Base-by-base conservation (phyloP, 1,140 invertebrate species). In the Apis dorsata region DNA sequence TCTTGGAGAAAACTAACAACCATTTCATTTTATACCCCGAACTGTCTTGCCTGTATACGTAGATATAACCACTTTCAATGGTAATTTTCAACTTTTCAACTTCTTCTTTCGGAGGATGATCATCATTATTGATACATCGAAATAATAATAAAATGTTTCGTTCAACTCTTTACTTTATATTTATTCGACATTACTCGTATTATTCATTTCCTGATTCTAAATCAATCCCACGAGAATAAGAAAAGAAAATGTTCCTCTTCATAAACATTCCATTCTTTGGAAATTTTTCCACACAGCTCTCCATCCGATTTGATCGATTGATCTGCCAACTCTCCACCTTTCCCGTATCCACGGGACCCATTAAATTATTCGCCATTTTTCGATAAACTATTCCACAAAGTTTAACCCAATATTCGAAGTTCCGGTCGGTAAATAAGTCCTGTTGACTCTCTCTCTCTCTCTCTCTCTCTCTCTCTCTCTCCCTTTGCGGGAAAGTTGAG, bases 381-480 rank as follows among this genome's bases (percentile, higher is more conserved):
- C 1, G 1, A 11, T 13, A 8, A 63, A 24, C 12, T 65, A 19
- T 57, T 19, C 15, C 13, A 28, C 15, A 21, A 11, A 60, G 3
- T 9, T 10, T 57, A 3, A 15, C 15, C 13, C 55, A 15, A 15
- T 57, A 17, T 19, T 17, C 51, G 9, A 53, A 53, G 12, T 53
- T 53, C 51, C 51, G 10, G 1, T 1, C 51, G 1, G 12, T 53
- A 44, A 44, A 44, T 44, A 44, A 44, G 7, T 57, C 17, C 17
- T 8, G 57, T 8, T 15, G 7, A 57, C 17, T 19, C 15, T 17
- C 0, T 17, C 55, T 15, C 2, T 0, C 13, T 0, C 24, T 24
- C 17, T 19, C 15, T 17, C 0, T 17, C 55, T 15, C 3, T 0
- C 3, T 0, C 13, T 2, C 17, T 19, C 15, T 17, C 2, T 17